Conservation (phyloP, 2,888 invertebrate genomes). For the Philopedon plagiatum region DNA sequence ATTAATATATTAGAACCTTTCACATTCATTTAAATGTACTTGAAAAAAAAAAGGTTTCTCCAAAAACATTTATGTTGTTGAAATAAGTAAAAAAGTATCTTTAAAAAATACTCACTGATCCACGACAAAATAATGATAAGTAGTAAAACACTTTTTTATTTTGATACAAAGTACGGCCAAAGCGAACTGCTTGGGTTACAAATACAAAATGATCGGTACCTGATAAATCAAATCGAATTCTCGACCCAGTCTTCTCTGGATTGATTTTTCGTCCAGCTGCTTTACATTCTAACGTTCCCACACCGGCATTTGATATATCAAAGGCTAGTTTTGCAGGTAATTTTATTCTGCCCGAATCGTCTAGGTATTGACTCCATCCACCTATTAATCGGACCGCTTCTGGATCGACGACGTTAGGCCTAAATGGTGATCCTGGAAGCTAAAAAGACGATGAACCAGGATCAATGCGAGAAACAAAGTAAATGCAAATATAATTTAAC, state of each 20-base stretch:
- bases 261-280: slow-evolving; percentile 76
- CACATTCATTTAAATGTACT: no score
- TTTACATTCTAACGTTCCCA: slow-evolving; percentile 82
- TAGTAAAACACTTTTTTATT: no score
- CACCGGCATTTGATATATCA: slow-evolving; percentile 91
- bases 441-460: slow-evolving; percentile 49
- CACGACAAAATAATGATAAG: no score
- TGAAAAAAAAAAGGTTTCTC: no score
- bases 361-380: slow-evolving; percentile 88
- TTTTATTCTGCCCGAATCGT: slow-evolving; percentile 81
- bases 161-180: no score
- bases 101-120: no score
- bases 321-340: slow-evolving; percentile 87
- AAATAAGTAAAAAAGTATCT: no score
- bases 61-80: no score
- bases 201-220: slow-evolving; percentile 28
- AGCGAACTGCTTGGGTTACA: no score
- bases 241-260: slow-evolving; percentile 63
- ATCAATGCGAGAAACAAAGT: no score
- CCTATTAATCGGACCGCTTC: slow-evolving; percentile 83
- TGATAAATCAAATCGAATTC: slow-evolving; percentile 67
- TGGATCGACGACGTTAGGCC: slow-evolving; percentile 79
- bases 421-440: slow-evolving; percentile 75
- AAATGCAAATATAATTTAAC: no score
- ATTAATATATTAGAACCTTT: no score